Evolutionary conservation across 2,797 vertebrate species (phyloP).

Genomic region (Tinamus major): DNA sequence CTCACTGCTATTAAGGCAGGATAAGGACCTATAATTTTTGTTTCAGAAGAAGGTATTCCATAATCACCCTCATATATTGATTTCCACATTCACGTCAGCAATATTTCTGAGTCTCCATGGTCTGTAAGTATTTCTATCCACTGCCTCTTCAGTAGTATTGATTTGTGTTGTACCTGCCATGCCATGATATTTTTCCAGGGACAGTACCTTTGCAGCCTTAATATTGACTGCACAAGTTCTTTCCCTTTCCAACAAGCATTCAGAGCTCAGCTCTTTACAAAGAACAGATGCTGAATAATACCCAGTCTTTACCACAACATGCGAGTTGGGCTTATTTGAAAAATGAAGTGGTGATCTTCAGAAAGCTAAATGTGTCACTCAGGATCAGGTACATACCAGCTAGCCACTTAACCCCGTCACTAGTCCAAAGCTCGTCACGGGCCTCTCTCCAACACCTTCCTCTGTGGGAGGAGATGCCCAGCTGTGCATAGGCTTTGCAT

Average conservation of each 20-base stretch:
- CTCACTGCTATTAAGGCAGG: not conserved
- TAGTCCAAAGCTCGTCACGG: not conserved
- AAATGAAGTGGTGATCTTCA: not conserved
- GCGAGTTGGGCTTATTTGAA: not conserved
- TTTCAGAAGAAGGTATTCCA: not conserved
- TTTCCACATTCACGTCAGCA: not conserved
- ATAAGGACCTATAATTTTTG: slow-evolving; percentile 26
- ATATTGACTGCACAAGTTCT: not conserved
- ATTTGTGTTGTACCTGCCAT: slow-evolving; percentile 11
- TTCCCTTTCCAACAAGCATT: not conserved
- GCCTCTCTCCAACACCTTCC: not conserved
- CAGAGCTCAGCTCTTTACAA: not conserved
- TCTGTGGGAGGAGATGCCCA: not conserved
- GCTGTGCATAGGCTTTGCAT: not conserved
- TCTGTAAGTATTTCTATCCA: slow-evolving; percentile 53
- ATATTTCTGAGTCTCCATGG: slow-evolving; percentile 46
- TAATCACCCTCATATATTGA: slow-evolving; percentile 35
- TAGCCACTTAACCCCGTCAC: not conserved
- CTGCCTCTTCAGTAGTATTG: slow-evolving; percentile 12
- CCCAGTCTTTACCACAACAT: not conserved
- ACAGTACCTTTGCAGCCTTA: slow-evolving; percentile 5
- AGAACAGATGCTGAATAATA: not conserved
- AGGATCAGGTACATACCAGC: rapidly evolving
- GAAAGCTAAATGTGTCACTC: not conserved
- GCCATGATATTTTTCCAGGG: slow-evolving; percentile 14